Conservation (phyloP, 1,140 invertebrate genomes). For the Aporrectodea caliginosa region DNA sequence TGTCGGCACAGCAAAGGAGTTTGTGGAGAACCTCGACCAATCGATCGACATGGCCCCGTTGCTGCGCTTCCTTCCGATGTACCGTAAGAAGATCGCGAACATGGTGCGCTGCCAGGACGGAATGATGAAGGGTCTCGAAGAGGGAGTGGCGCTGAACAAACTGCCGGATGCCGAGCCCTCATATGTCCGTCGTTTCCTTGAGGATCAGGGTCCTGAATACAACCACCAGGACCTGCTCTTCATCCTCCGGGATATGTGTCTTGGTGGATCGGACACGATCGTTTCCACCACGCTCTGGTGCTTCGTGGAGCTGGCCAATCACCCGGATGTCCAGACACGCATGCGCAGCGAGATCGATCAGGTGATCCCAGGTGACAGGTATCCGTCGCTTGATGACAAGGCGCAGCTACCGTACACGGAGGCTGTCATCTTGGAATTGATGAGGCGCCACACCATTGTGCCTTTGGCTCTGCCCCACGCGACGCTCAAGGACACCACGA, state of each 20-base stretch:
- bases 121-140: neutral
- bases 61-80: neutral
- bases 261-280: slow-evolving; percentile 51
- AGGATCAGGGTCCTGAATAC: neutral
- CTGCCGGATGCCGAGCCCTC: neutral
- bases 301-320: slow-evolving; percentile 42
- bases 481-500: slow-evolving; percentile 37
- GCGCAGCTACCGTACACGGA: slow-evolving; percentile 41
- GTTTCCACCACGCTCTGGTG: slow-evolving; percentile 49
- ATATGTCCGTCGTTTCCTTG: neutral
- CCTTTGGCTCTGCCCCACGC: slow-evolving; percentile 50
- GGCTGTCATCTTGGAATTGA: slow-evolving; percentile 42
- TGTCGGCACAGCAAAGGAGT: neutral
- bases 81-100: neutral
- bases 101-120: no score
- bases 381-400: slow-evolving; percentile 37
- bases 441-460: slow-evolving; percentile 41
- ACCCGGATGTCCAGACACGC: slow-evolving; percentile 51
- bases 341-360: slow-evolving; percentile 47
- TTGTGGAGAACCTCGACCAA: neutral
- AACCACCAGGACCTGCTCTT: neutral
- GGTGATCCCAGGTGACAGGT: slow-evolving; percentile 40
- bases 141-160: neutral
- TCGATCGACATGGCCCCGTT: neutral
- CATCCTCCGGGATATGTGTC: slow-evolving; percentile 37